phyloP scores from a whole-genome alignment of 92 coral and sea anemone genomes.

The Actinostola sp. region DNA sequence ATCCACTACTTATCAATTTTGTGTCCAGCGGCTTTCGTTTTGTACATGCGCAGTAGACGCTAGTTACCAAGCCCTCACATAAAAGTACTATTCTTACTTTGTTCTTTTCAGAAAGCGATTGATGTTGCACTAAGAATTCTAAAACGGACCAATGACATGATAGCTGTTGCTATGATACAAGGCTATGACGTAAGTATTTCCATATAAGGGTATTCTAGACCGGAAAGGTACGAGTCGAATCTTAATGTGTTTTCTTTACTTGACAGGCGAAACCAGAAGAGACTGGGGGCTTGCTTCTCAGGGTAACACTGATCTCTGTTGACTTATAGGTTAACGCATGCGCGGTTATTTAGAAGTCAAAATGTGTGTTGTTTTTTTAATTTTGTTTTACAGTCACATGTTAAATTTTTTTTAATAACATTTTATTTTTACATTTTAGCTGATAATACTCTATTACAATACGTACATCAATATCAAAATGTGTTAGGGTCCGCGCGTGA shows the following conservation, averaged over 20 bases:
- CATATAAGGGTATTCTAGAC: not conserved
- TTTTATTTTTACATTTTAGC: no score
- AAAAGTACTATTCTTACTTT: not conserved
- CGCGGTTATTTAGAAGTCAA: no score
- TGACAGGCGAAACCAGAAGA: constrained; percentile 67
- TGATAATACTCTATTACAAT: no score
- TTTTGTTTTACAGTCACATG: no score
- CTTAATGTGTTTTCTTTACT: not conserved
- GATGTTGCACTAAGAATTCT: constrained; percentile 83
- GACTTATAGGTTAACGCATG: no score
- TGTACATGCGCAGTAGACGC: no score
- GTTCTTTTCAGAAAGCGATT: constrained; percentile 57
- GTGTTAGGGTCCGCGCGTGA: no score
- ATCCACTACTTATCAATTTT: no score
- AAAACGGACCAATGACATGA: constrained; percentile 93
- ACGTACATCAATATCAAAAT: no score
- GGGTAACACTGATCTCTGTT: constrained; percentile 57
- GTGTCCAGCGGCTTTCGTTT: no score
- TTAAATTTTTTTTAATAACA: no score
- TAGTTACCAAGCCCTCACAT: not conserved
- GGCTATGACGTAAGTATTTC: constrained; percentile 70
- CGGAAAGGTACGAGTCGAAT: not conserved
- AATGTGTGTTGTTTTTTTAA: no score
- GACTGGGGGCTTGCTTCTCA: constrained; percentile 70
- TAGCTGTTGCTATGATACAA: constrained; percentile 82